A percentile compares a stretch with the other conserved stretches of the same genome.
Evolutionary conservation across 2,113 vertebrate genomes (phyloP).

Genomic region (Nematolebias whitei): DNA sequence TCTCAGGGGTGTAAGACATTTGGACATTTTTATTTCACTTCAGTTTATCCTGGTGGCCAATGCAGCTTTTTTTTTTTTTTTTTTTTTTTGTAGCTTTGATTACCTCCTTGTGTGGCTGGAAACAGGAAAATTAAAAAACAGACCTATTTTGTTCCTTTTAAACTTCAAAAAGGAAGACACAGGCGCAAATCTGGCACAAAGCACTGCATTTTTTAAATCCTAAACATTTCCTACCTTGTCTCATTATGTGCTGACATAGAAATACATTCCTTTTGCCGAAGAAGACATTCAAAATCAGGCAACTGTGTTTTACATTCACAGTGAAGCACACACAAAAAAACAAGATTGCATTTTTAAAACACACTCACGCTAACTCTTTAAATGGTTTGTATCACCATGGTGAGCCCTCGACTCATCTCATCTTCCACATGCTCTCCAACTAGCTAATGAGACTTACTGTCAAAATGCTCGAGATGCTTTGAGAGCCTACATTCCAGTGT

Average conservation of each 20-base stretch:
- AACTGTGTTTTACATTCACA: not conserved
- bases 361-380: not conserved
- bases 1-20: no score
- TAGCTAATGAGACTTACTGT: constrained; percentile 45
- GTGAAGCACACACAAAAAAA: not conserved
- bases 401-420: constrained; percentile 1
- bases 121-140: no score
- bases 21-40: no score
- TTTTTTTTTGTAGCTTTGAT: no score
- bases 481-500: constrained; percentile 53
- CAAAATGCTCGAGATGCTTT: constrained; percentile 44
- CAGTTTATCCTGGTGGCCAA: no score
- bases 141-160: not conserved
- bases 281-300: not conserved
- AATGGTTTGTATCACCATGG: not conserved
- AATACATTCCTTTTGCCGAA: not conserved
- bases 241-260: not conserved
- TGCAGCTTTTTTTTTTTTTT: no score
- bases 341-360: not conserved
- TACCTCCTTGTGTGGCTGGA: no score
- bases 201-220: not conserved
- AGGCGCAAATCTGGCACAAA: not conserved
- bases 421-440: constrained; percentile 16
- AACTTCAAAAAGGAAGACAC: not conserved
- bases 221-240: not conserved